Percentiles rank a stretch among this genome's conserved stretches.
These are phyloP conservation scores for Drosophila ogumai DNA, from an alignment of 1,140 invertebrate genomes.

Conservation along the genomic window DNA sequence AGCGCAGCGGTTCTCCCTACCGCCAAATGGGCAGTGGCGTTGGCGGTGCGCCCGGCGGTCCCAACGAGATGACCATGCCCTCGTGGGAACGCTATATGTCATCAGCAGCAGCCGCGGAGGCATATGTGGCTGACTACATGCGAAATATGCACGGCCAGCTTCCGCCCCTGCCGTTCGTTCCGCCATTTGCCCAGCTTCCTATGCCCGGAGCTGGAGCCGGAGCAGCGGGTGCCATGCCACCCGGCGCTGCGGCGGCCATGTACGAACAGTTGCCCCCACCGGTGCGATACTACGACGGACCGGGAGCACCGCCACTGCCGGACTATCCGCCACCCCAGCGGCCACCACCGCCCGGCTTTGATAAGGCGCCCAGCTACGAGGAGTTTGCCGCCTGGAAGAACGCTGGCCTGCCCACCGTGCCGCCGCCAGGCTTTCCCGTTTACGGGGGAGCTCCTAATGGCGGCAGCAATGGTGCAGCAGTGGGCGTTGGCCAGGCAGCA, in stretches of 20 bases:
- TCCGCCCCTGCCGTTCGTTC: conserved; percentile 90
- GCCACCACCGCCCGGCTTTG: conserved; percentile 85
- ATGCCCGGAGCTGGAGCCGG: conserved; percentile 83
- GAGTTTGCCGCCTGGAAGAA: conserved; percentile 96
- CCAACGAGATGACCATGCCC: conserved; percentile 85
- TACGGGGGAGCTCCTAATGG: conserved; percentile 61
- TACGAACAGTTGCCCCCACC: conserved; percentile 86
- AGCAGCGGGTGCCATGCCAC: conserved; percentile 90
- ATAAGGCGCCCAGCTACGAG: conserved; percentile 91
- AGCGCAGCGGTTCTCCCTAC: conserved; percentile 87
- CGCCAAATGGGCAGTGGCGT: conserved; percentile 84
- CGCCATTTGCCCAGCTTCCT: conserved; percentile 87
- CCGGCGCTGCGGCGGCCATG: conserved; percentile 86
- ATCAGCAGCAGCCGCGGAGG: conserved; percentile 89
- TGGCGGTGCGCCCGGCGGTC: conserved; percentile 73
- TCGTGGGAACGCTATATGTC: conserved; percentile 85
- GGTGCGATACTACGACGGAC: conserved; percentile 91
- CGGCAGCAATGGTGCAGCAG: conserved; percentile 51
- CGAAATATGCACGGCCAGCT: conserved; percentile 92
- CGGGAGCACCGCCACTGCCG: conserved; percentile 87
- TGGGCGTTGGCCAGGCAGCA: conserved; percentile 15
- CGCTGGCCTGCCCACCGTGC: conserved; percentile 72
- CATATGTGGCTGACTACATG: conserved; percentile 92
- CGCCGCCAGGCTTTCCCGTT: conserved; percentile 72
- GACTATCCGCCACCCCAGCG: conserved; percentile 86